Base-by-base conservation (phyloP, 2,113 vertebrate species). In the Sarotherodon lohbergeri region DNA sequence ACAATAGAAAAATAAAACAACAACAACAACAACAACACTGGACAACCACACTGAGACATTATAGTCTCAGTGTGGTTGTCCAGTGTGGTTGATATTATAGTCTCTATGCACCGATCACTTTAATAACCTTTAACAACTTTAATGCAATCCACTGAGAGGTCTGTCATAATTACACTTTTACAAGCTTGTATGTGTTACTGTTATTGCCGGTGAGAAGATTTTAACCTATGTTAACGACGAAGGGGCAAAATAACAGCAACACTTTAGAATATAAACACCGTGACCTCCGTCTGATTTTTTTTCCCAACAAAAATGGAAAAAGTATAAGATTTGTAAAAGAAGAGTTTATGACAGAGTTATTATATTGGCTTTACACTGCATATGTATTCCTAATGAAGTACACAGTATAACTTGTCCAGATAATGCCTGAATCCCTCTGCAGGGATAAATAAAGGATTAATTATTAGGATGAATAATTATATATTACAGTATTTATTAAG, bases 321-420 rank as follows among this genome's bases (percentile, higher is more conserved):
- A 36, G 17, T 66, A n/a, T n/a, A 12, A 0, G 0, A 36, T 1
- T 63, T 68, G 22, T 41, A 14, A 68, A 68, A 68, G 10, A 41
- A 68, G 3, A 41, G 6, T 41, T 68, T 68, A 68, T 39, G 19
- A 41, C 6, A 14, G 1, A 41, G 36, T 66, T 66, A 1, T 66
- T 39, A 36, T 66, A 1, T 66, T 43, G 7, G n/a, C 66, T 24
- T 59, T 9, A 59, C 27, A 32, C 4, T 68, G 32, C 61, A 7
- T 14, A 43, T 43, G 14, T 11, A 9, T 46, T 73, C 66, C n/a
- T 2, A 71, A 27, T 22, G 39, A 71, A 43, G 39, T 14, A 46
- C 16, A 17, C 0, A 73, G 22, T 73, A 17, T 46, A 4, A 46
- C 27, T 16, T 43, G 39, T 5, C 39, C 66, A 73, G 13, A 41